Percentiles rank a stretch among this genome's conserved stretches.
These are phyloP conservation scores for Caradrina kadenii DNA, from an alignment of 2,888 invertebrate species.

Conservation along the genomic window DNA sequence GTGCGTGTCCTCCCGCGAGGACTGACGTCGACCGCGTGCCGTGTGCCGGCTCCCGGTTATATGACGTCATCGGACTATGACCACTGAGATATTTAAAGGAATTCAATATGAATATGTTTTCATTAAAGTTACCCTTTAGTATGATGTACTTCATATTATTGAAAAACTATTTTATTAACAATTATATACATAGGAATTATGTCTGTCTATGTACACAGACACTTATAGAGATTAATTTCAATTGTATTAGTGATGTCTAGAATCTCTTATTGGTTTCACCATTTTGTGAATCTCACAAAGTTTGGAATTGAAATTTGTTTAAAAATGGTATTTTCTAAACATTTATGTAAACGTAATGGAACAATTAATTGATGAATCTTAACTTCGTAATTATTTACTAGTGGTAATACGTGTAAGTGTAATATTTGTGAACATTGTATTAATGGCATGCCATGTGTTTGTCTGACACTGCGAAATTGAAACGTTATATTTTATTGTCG, in stretches of 20 bases:
- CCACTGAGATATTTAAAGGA: constrained; percentile 77
- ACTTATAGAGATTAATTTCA: constrained; percentile 54
- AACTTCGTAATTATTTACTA: constrained; percentile 66
- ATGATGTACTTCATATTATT: constrained; percentile 68
- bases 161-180: constrained; percentile 80
- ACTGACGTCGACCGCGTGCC: constrained; percentile 20
- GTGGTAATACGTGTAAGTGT: constrained; percentile 63
- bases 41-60: constrained; percentile 20
- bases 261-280: constrained; percentile 69
- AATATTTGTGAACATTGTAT: constrained; percentile 54
- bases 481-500: constrained; percentile 54
- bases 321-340: constrained; percentile 85
- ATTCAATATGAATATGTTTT: constrained; percentile 74
- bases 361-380: constrained; percentile 67
- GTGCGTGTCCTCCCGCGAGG: constrained; percentile 54
- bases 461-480: constrained; percentile 28
- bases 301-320: constrained; percentile 86
- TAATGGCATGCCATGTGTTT: constrained; percentile 40
- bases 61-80: constrained; percentile 74
- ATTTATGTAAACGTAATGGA: constrained; percentile 76
- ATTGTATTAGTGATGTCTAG: constrained; percentile 58
- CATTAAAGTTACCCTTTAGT: constrained; percentile 80
- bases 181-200: constrained; percentile 70
- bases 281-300: constrained; percentile 67
- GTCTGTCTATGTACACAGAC: constrained; percentile 52